Evolutionary conservation across 1,140 invertebrate species (phyloP), one percentile per base, ranked within the genome.

Genomic region (Dendroctonus ponderosae): DNA sequence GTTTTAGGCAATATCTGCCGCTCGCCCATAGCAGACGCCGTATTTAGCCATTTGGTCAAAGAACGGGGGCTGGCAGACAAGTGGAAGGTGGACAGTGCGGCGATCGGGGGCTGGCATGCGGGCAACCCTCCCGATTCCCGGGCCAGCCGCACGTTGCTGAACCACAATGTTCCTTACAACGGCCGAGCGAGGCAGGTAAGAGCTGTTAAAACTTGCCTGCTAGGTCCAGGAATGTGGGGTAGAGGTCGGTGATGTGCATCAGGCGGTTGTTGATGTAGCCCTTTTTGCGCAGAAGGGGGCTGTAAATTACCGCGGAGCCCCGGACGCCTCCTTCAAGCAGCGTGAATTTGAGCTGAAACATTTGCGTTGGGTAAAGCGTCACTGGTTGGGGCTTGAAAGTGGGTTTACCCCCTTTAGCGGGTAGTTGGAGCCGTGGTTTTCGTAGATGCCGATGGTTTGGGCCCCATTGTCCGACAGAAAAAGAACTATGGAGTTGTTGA

Each of bases 21-120:
- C n/a, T 97, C 94, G 9, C 94, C 95, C 6, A 96, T 96, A 68
- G 94, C 94, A 14, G 94, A 96, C 80, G 93, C 91, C 7, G 91
- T 97, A 0, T 96, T 97, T 80, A 78, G 83, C 39, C 84, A 94
- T 67, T n/a, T 78, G 57, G 66, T 77, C 7, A 76, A 84, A 80
- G 72, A 84, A 81, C 71, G 77, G 78, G 68, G 80, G 73, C 7
- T 78, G 66, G 4, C 67, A 68, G 40, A 71, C 12, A 48, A 78
- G 71, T 96, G 93, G 94, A 81, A 86, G 68, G 88, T 93, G 5
- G 93, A 97, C 74, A 96, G 93, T 82, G 92, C 93, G 2, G 96
- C 89, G 8, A 85, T 94, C 41, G 89, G 89, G 5, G 79, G 81
- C 40, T 97, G 92, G 87, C 93, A 97, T 80, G 84, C 88, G 43